Evolutionary conservation across 1,140 invertebrate genomes (phyloP), one percentile per base, ranked within the genome.

Genomic region (Zaprionus ghesquierei): DNA sequence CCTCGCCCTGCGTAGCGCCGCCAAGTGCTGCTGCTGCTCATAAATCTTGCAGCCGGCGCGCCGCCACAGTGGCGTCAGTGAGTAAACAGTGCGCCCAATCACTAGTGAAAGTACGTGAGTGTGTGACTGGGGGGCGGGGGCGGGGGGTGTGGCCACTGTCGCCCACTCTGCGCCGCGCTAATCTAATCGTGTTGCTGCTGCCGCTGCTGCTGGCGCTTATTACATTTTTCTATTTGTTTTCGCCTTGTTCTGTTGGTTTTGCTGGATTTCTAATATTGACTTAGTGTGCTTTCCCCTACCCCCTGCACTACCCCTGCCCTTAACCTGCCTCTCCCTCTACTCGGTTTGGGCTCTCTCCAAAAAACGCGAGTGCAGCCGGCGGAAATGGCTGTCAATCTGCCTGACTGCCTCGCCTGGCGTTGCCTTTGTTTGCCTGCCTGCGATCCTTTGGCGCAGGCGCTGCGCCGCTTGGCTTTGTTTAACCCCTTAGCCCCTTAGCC

Each of bases 51-150:
- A 74, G 78, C 73, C 69, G 80, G 70, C 71, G 71, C 71, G 81
- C 89, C 90, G 90, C 90, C 90, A 91, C 71, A 84, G 90, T 91
- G 90, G 90, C 89, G 90, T 91, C 90, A 91, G 66, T 89, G 69
- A 50, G 89, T 69, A 91, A 91, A 91, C 77, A 91, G 69, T 72
- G 38, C 56, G 12, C 59, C 35, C 44, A 12, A 44, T 20, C 46
- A 22, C 12, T 49, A 49, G 66, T 59, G 27, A 50, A n/a, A 33
- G 56, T 49, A n/a, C n/a, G n/a, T n/a, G n/a, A n/a, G n/a, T n/a
- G n/a, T n/a, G n/a, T n/a, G n/a, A n/a, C n/a, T n/a, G n/a, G n/a
- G n/a, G n/a, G n/a, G n/a, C n/a, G n/a, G n/a, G n/a, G n/a, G n/a
- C n/a, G n/a, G n/a, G n/a, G 20, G 33, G 31, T 69, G 62, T 56